Percentiles rank a stretch among this genome's conserved stretches.
Conservation (phyloP, 2,113 vertebrate species). For the Pantherophis guttatus region DNA sequence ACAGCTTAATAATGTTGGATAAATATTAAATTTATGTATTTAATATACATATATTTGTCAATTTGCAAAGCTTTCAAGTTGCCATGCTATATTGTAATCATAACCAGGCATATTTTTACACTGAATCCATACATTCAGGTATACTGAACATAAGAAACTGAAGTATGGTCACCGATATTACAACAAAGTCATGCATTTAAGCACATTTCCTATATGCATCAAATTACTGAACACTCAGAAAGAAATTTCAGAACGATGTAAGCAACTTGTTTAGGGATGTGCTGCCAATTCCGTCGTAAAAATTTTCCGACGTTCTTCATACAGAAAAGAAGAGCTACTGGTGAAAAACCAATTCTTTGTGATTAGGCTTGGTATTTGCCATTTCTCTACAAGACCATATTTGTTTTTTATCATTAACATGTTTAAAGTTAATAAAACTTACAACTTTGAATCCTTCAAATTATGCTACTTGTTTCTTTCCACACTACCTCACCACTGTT, state of each 20-base stretch:
- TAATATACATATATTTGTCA: background rate
- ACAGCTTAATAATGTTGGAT: background rate
- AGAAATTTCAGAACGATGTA: background rate
- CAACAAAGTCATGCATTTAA: background rate
- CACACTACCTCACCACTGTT: background rate
- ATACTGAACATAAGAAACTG: background rate
- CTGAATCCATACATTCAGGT: background rate
- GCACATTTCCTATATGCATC: background rate
- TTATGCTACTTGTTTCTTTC: background rate
- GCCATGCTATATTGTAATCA: no score
- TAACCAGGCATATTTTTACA: background rate
- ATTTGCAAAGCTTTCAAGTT: no score
- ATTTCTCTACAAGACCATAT: background rate
- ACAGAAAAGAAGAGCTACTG: background rate
- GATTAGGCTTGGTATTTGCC: background rate
- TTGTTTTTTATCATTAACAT: background rate
- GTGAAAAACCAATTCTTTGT: background rate
- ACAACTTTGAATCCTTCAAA: conserved; percentile 23
- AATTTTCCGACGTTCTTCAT: background rate
- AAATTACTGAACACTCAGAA: background rate
- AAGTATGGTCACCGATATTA: background rate
- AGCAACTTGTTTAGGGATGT: background rate
- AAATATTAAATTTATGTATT: background rate
- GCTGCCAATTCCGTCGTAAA: background rate
- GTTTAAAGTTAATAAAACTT: conserved; percentile 3